These are phyloP conservation scores for Siniperca knerii DNA, from an alignment of 2,113 vertebrate species.

Conservation along the genomic window DNA sequence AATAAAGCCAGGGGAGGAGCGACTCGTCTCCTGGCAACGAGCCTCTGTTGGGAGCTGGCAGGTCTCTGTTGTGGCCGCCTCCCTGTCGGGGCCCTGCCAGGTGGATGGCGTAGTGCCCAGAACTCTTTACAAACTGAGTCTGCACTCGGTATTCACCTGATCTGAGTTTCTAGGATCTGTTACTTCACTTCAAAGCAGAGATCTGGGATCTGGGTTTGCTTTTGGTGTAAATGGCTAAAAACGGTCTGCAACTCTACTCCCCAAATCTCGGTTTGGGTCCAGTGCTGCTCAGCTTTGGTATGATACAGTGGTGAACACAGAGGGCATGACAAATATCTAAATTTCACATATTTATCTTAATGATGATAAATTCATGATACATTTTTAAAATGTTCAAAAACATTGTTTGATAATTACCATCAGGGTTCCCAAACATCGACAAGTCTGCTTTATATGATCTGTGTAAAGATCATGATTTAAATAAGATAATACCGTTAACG, in stretches of 20 bases:
- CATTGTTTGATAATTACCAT: background rate
- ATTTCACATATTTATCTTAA: background rate
- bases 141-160: conserved; percentile 61
- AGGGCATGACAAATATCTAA: background rate
- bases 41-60: conserved; percentile 72
- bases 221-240: conserved; percentile 19
- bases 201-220: conserved; percentile 15
- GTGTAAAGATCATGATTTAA: background rate
- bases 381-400: background rate
- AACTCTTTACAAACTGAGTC: conserved; percentile 71
- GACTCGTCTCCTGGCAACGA: conserved; percentile 75
- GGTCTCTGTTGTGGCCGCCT: conserved; percentile 73
- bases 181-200: conserved; percentile 39
- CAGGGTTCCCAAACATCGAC: background rate
- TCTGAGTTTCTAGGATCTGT: conserved; percentile 42
- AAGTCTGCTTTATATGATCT: background rate
- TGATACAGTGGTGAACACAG: background rate
- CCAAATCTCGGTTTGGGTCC: background rate
- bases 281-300: background rate
- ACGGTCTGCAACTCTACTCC: background rate
- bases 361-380: background rate
- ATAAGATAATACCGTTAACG: background rate
- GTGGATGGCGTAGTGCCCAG: conserved; percentile 78
- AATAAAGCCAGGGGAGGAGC: conserved; percentile 73
- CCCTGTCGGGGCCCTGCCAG: conserved; percentile 69